Percentiles rank a stretch among this genome's conserved stretches.
Conservation (phyloP, 2,113 vertebrate genomes). For the Elephas maximus region DNA sequence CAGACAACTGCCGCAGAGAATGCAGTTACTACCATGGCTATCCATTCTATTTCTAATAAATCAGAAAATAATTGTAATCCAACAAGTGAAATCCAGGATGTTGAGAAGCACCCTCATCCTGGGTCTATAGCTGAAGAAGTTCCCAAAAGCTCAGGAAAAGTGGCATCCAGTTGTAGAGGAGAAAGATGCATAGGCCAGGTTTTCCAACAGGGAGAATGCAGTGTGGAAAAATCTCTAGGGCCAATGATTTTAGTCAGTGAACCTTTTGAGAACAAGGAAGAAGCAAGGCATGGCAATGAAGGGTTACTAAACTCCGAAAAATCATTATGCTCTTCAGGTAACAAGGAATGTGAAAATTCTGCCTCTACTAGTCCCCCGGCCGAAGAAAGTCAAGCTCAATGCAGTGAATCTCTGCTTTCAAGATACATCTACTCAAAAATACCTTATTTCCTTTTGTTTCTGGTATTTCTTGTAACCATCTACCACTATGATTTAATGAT, state of each 20-base stretch:
- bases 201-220: slow-evolving; percentile 74
- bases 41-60: slow-evolving; percentile 61
- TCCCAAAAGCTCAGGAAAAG: slow-evolving; percentile 60
- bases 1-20: background rate
- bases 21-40: slow-evolving; percentile 1
- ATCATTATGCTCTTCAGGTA: slow-evolving; percentile 50
- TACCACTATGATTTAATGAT: slow-evolving; percentile 93
- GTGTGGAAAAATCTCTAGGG: slow-evolving; percentile 64
- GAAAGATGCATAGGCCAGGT: slow-evolving; percentile 62
- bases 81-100: slow-evolving; percentile 61
- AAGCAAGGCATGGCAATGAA: slow-evolving; percentile 67
- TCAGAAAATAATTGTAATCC: slow-evolving; percentile 71
- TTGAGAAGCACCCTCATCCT: slow-evolving; percentile 64
- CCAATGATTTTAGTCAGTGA: slow-evolving; percentile 84
- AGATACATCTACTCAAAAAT: slow-evolving; percentile 89
- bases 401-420: slow-evolving; percentile 84
- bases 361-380: slow-evolving; percentile 69
- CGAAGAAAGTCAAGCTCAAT: slow-evolving; percentile 78
- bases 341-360: slow-evolving; percentile 58
- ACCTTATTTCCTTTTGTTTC: slow-evolving; percentile 90
- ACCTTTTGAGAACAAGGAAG: slow-evolving; percentile 80
- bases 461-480: slow-evolving; percentile 91
- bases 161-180: slow-evolving; percentile 63
- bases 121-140: slow-evolving; percentile 64
- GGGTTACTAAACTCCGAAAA: slow-evolving; percentile 58